Conservation (phyloP, 2,888 invertebrate species). For the Ophion ventricosus region DNA sequence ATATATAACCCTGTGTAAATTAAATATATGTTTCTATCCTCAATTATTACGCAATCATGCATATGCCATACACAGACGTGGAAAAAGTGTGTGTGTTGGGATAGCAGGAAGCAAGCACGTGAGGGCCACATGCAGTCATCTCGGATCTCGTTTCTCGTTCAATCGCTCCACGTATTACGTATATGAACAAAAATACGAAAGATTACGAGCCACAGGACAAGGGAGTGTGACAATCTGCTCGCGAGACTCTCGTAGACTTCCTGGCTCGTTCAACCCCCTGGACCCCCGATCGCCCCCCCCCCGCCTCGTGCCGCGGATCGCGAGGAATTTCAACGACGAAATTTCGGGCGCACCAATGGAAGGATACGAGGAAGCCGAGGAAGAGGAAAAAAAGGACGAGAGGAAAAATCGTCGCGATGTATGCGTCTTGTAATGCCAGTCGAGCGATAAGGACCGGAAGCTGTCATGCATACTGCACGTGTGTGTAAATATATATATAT, state of each 20-base stretch:
- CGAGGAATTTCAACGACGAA: constrained; percentile 60
- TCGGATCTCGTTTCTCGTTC: constrained; percentile 40
- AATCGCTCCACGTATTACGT: constrained; percentile 30
- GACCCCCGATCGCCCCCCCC: not conserved
- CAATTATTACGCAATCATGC: constrained; percentile 80
- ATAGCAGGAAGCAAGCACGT: constrained; percentile 79
- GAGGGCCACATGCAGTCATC: constrained; percentile 77
- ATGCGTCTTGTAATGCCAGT: constrained; percentile 39
- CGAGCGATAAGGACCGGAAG: constrained; percentile 53
- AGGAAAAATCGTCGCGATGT: constrained; percentile 55
- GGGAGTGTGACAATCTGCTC: constrained; percentile 42
- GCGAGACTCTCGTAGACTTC: constrained; percentile 65
- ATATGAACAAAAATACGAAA: constrained; percentile 11
- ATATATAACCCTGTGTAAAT: not conserved
- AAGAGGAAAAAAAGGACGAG: constrained; percentile 35
- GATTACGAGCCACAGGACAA: constrained; percentile 23
- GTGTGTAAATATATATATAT: not conserved
- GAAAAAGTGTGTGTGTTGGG: constrained; percentile 75
- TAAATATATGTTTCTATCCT: constrained; percentile 5
- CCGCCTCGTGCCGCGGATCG: constrained; percentile 34
- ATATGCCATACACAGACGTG: constrained; percentile 78
- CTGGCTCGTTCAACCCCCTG: constrained; percentile 56
- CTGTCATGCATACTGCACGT: constrained; percentile 33
- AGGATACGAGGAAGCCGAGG: constrained; percentile 19
- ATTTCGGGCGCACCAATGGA: constrained; percentile 54